Base-by-base conservation (phyloP, 2,888 invertebrate genomes). In the Coleophora deauratella region DNA sequence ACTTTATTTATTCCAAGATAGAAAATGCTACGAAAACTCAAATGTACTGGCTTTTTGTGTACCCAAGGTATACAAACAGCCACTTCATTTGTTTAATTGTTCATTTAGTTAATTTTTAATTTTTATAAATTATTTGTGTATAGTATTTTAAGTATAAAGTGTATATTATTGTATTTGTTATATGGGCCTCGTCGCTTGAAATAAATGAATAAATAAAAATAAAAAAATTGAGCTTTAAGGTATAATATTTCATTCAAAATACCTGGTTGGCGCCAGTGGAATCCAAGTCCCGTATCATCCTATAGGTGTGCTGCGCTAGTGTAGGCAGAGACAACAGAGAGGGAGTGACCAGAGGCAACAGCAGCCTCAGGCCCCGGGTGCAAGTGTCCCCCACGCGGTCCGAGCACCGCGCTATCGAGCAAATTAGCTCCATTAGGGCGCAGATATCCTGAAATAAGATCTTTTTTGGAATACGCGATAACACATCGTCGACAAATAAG, bases 391-490 rank as follows among this genome's bases (percentile, higher is more conserved):
- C 62, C 35, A 62, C 68, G 41, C 54, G 47, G 30, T 52, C 61
- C 0, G 59, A 58, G 50, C 73, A 71, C 2, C 75, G 74, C 0
- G 77, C 76, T 32, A 84, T 61, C 47, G 72, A 63, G 57, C 78
- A 74, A 28, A 95, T 81, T 44, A 96, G 79, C 58, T 96, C 92
- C 88, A 96, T 91, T 9, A 96, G 85, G 3, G 94, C 84, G 40
- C 92, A 87, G 50, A 96, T 89, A 62, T 96, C 96, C 74, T 92
- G 88, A 55, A 87, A 91, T 11, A n/a, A n/a, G n/a, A n/a, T n/a
- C n/a, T n/a, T n/a, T n/a, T n/a, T n/a, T n/a, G n/a, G n/a, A n/a
- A 33, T 6, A 15, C 35, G 30, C 15, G 35, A 21, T 21, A 3
- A 21, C 21, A 21, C 21, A 3, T 21, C 3, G 3, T 21, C 21